Base-by-base conservation (phyloP, 2,888 invertebrate species). In the Tenodera sinensis region DNA sequence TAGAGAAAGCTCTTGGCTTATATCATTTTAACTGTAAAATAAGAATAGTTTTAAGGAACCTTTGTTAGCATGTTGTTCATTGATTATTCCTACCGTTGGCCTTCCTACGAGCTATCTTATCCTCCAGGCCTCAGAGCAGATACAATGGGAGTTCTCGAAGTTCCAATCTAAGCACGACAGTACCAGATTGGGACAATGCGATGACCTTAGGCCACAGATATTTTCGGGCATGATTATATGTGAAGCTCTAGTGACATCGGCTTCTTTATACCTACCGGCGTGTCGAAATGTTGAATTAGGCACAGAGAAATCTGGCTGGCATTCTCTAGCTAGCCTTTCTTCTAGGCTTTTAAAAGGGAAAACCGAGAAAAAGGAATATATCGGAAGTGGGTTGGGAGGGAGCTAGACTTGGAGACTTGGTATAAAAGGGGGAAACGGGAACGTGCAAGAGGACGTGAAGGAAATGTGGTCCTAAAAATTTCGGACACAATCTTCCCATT, bases 381-480 rank as follows among this genome's bases (percentile, higher is more conserved):
- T 71, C 20, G 54, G 84, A 34, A 83, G 82, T 82, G 34, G 30
- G 71, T 54, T 85, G 88, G 12, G 83, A 82, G 34, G 47, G 47
- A 28, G 54, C 87, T 15, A 88, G 84, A 54, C 25, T 71, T 71
- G 54, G 54, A 71, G 54, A 71, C 54, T 15, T 71, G 54, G 54
- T 71, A 71, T 71, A 71, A 71, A 71, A 71, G 54, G 54, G 54
- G 54, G 54, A 71, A 71, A 71, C 54, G 8, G 54, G 54, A 71
- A 71, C 54, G 54, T 20, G 54, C 54, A 71, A 71, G 54, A 71
- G 54, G 83, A 87, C 83, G n/a, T 82, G 83, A 83, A 89, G 92
- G 94, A 95, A 96, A 96, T 96, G 95, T 95, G 95, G 95, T 95
- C 95, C 96, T 96, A 96, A 96, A 96, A 96, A 96, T 96, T 96